These are phyloP conservation scores for Pogoniulus pusillus DNA, from an alignment of 2,797 vertebrate species.

Conservation along the genomic window DNA sequence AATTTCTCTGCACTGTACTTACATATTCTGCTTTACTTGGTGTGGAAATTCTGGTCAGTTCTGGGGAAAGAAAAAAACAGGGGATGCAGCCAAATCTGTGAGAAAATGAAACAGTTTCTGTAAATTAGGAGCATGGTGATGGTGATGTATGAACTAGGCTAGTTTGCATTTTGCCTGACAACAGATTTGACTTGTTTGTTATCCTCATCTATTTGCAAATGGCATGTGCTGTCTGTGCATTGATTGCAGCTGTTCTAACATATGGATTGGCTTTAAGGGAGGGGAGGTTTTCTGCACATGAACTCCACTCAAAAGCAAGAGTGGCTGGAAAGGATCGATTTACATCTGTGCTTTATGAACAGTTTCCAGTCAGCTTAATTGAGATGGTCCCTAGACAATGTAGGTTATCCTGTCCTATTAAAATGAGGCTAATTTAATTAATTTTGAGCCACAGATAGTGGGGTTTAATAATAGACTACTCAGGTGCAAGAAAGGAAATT, in stretches of 20 bases:
- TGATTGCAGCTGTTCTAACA: neutral
- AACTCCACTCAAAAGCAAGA: neutral
- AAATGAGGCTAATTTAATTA: neutral
- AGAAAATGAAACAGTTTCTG: neutral
- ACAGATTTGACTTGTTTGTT: neutral
- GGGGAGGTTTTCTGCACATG: neutral
- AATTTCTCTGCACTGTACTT: neutral
- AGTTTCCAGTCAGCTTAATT: neutral
- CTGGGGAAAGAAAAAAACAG: neutral
- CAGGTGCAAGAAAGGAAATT: neutral
- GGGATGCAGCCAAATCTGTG: neutral
- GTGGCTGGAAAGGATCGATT: neutral
- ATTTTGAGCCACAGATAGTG: neutral
- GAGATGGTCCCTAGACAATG: neutral
- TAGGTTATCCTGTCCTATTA: neutral
- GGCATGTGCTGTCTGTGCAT: neutral
- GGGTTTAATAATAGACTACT: neutral
- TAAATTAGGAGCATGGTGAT: rapidly evolving
- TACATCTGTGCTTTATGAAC: neutral
- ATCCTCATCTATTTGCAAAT: neutral
- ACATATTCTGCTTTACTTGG: neutral
- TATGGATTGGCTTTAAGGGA: neutral
- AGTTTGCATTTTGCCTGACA: neutral
- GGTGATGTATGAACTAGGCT: neutral
- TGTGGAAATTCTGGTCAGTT: neutral